These are phyloP conservation scores for Urocyon cinereoargenteus DNA, from an alignment of 2,797 vertebrate species.

Conservation along the genomic window DNA sequence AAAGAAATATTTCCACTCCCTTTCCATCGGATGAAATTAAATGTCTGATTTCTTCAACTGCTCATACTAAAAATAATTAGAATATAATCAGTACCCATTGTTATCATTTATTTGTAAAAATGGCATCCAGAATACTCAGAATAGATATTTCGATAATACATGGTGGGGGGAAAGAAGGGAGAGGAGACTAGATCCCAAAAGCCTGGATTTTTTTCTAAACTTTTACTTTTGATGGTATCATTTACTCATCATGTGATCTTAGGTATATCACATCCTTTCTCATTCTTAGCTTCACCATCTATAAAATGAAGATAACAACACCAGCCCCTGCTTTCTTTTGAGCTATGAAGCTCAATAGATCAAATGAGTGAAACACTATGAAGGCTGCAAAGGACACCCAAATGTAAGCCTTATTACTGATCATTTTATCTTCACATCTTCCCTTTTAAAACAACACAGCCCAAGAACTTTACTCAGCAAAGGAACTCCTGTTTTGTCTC, in stretches of 20 bases:
- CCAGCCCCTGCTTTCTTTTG: not conserved
- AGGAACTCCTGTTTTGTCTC: not conserved
- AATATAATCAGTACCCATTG: not conserved
- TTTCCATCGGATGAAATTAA: not conserved
- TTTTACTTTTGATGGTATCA: slow-evolving; percentile 6
- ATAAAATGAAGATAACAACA: not conserved
- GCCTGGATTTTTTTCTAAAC: not conserved
- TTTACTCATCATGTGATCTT: not conserved
- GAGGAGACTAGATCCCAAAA: not conserved
- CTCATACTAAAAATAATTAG: not conserved
- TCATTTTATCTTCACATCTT: not conserved
- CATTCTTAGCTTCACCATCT: not conserved
- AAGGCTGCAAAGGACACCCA: not conserved
- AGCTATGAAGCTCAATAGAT: not conserved
- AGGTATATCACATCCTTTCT: not conserved
- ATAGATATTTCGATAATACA: not conserved
- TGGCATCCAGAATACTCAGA: not conserved
- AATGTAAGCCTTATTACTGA: not conserved
- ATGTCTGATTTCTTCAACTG: slow-evolving; percentile 25
- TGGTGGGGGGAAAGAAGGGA: not conserved
- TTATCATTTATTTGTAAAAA: not conserved
- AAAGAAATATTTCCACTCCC: not conserved
- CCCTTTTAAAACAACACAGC: not conserved
- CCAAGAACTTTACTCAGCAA: not conserved
- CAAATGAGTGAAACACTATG: not conserved